A percentile compares a stretch with the other conserved stretches of the same genome.
phyloP scores from a whole-genome alignment of 2,797 vertebrate genomes.

The Crenuchus spilurus region DNA sequence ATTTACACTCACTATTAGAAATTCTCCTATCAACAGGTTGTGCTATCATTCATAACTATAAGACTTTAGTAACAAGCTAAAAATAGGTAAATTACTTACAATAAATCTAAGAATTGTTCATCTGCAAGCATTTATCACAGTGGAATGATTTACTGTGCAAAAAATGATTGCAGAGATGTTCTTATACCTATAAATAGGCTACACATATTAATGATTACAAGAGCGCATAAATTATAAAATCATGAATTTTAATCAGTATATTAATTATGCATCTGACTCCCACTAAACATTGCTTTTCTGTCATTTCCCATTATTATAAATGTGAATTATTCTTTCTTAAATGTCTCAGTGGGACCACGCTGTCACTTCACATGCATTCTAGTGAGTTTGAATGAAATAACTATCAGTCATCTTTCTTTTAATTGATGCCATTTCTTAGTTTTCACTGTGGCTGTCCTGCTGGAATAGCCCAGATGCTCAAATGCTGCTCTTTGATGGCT shows the following conservation, averaged over 20 bases:
- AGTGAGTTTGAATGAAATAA: too few species aligned
- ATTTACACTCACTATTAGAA: too few species aligned
- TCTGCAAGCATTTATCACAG: background rate
- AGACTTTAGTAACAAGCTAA: background rate
- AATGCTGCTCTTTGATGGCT: too few species aligned
- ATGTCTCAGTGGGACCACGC: background rate
- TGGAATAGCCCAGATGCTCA: too few species aligned
- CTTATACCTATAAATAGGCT: slow-evolving; percentile 6
- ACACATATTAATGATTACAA: slow-evolving; percentile 9
- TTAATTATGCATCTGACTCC: background rate
- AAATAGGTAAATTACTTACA: background rate
- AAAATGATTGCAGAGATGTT: background rate
- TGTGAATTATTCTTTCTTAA: background rate
- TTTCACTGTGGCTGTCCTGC: too few species aligned
- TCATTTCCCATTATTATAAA: background rate
- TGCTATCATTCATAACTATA: too few species aligned
- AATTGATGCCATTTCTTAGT: background rate
- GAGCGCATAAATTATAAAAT: background rate
- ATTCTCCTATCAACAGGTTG: too few species aligned
- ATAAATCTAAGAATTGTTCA: background rate
- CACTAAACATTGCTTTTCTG: slow-evolving; percentile 9
- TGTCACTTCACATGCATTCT: background rate
- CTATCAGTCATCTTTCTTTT: background rate
- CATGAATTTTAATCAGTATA: slow-evolving; percentile 6
- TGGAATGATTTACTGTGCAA: background rate